These are phyloP conservation scores for Terrapene triunguis DNA, from an alignment of 2,113 vertebrate genomes.

Conservation along the genomic window DNA sequence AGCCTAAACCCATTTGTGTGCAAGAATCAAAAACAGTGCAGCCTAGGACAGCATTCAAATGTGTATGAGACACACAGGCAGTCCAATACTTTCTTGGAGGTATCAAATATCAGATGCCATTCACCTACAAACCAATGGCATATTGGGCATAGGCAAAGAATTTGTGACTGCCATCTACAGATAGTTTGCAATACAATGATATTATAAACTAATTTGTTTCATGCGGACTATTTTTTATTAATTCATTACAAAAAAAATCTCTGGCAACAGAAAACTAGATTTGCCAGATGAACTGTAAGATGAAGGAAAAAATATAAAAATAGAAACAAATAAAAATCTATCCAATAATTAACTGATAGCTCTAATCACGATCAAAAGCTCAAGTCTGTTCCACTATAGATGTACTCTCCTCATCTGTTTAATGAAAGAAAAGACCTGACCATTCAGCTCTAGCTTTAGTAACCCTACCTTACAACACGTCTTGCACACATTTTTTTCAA, in stretches of 20 bases:
- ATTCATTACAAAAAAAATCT: background rate
- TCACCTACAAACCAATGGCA: background rate
- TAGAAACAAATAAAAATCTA: background rate
- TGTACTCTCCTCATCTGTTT: background rate
- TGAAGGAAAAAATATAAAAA: background rate
- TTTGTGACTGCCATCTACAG: too few relatives aligned
- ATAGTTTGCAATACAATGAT: too few relatives aligned
- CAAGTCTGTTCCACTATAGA: background rate
- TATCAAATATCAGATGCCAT: background rate
- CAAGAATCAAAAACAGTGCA: background rate
- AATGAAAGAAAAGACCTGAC: background rate
- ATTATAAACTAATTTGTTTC: background rate
- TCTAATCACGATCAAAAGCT: background rate
- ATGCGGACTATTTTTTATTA: background rate
- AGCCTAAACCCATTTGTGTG: background rate
- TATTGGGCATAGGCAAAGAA: background rate
- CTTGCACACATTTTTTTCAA: too few relatives aligned
- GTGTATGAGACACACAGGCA: background rate
- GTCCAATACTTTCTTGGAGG: background rate
- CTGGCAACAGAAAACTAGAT: background rate
- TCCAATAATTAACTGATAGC: background rate
- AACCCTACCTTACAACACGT: background rate
- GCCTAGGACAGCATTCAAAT: background rate
- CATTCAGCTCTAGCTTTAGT: background rate
- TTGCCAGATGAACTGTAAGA: background rate